Conservation (phyloP, 2,888 invertebrate genomes). For the Lamproptera curius region DNA sequence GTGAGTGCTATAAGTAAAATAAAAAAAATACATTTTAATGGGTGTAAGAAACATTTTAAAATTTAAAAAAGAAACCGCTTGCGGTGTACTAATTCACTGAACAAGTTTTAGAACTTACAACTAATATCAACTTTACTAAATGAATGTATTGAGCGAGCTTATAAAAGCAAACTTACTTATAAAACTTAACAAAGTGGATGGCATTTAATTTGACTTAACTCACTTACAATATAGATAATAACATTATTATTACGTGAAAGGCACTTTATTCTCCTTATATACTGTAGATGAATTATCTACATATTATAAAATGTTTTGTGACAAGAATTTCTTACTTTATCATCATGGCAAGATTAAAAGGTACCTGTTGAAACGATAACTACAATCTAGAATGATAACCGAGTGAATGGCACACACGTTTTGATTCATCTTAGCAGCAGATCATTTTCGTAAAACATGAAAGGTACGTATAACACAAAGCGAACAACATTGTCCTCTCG, state of each 20-base stretch:
- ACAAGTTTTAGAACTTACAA: constrained; percentile 43
- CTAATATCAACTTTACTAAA: constrained; percentile 64
- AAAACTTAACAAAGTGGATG: constrained; percentile 79
- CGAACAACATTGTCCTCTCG: constrained; percentile 2
- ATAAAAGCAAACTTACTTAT: constrained; percentile 68
- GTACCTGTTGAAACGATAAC: constrained; percentile 74
- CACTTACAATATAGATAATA: constrained; percentile 66
- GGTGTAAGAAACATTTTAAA: constrained; percentile 22
- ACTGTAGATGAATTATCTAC: constrained; percentile 55
- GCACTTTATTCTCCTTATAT: constrained; percentile 63
- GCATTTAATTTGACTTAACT: constrained; percentile 78
- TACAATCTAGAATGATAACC: constrained; percentile 70
- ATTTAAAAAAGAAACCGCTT: constrained; percentile 19
- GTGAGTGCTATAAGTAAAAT: constrained; percentile 19
- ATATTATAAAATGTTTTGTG: constrained; percentile 55
- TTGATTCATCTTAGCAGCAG: constrained; percentile 49
- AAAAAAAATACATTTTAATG: constrained; percentile 24
- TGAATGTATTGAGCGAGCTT: constrained; percentile 76
- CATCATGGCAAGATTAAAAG: constrained; percentile 78
- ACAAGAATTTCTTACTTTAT: constrained; percentile 75
- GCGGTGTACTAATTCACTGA: constrained; percentile 5
- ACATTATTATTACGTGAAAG: constrained; percentile 70
- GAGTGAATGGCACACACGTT: constrained; percentile 74
- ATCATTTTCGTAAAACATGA: constrained; percentile 47
- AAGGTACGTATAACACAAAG: constrained; percentile 35